Base-by-base conservation (phyloP, 2,888 invertebrate species). In the Leucoptera coffeella region DNA sequence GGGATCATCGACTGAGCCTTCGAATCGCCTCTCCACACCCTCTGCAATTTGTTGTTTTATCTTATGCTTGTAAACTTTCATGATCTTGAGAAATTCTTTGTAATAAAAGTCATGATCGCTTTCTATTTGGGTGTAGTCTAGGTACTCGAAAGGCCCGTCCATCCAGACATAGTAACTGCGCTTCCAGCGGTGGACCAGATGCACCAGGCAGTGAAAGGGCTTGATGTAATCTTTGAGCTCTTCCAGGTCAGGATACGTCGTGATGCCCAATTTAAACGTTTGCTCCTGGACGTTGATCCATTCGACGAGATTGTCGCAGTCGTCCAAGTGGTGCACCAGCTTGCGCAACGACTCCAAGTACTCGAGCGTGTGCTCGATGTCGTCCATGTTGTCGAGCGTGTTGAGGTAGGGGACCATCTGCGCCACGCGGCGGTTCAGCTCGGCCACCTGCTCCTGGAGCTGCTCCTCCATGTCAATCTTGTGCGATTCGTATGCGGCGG, bases 211-310 rank as follows among this genome's bases (percentile, higher is more conserved):
- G 28, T 84, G 77, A 50, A 84, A 86, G 1, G 85, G 84, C 45
- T 80, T 65, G 15, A 85, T 67, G 39, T 76, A 79, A 11, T 75
- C 74, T 42, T 84, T 84, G 19, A 93, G 62, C 39, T 90, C 86
- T 34, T 83, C 83, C 27, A 93, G 75, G 29, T 85, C 84, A 1
- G 83, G 77, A 59, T 88, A 95, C 10, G 59, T 55, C 0, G 85
- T 80, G 25, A 80, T 50, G 2, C 86, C 85, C 45, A 89, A 86
- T 45, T 91, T 89, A 42, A 93, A 86, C 8, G 91, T 77, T 4
- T 65, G 59, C 61, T 95, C 93, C 65, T 95, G 94, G 38, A 82
- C 78, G 55, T 94, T 92, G 26, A 94, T 91, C 90, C 90, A 92
- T 4, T 62, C 52, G 11, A 89, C 83, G 37, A 84, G 75, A 37